Evolutionary conservation across 1,140 invertebrate genomes (phyloP).

Genomic region (Eupristina koningsbergeri): DNA sequence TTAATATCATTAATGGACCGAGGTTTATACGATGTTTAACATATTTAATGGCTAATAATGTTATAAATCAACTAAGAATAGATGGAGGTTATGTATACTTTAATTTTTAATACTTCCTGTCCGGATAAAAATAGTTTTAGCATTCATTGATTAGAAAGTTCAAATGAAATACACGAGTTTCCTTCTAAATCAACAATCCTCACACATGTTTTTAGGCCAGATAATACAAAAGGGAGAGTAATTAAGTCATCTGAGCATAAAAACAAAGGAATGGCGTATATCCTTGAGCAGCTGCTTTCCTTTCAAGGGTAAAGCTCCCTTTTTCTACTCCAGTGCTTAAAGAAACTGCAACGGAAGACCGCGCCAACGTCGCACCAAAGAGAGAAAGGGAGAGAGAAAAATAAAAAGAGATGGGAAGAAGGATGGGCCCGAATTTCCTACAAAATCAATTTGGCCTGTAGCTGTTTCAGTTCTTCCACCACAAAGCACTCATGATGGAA

Average conservation of each 20-base stretch:
- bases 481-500: constrained; percentile 34
- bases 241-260: constrained; percentile 36
- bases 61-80: too few relatives aligned
- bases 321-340: constrained; percentile 32
- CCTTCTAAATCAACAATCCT: not conserved
- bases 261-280: constrained; percentile 38
- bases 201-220: not conserved
- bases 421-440: not conserved
- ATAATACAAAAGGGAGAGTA: not conserved
- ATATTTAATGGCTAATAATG: too few relatives aligned
- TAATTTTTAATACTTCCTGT: not conserved
- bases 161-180: not conserved
- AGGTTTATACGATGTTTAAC: too few relatives aligned
- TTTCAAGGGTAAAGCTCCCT: constrained; percentile 15
- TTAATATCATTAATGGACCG: too few relatives aligned
- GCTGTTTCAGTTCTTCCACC: constrained; percentile 23
- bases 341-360: not conserved
- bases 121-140: not conserved
- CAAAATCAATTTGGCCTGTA: constrained; percentile 35
- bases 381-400: too few relatives aligned
- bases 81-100: not conserved
- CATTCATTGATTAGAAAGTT: not conserved
- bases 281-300: not conserved
- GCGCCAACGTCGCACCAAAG: not conserved
- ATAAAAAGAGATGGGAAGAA: not conserved